Evolutionary conservation across 2,113 vertebrate species (phyloP).

Genomic region (Butorides virescens): DNA sequence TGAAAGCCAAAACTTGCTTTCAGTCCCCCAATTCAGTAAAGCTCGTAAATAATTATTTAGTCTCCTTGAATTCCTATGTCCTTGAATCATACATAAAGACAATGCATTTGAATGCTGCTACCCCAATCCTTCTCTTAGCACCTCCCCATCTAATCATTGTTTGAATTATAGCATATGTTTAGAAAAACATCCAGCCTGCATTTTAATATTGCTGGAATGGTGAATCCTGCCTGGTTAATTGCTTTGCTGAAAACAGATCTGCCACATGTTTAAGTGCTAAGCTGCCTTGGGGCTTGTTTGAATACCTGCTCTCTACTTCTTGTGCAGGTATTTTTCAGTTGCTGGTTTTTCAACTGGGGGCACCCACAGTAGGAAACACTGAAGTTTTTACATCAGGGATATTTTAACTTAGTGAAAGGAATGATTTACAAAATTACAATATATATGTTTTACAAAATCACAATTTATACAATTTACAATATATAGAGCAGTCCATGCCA

Average conservation of each 20-base stretch:
- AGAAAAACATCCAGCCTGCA: background rate
- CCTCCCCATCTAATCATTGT: background rate
- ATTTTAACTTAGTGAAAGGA: background rate
- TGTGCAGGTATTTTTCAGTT: background rate
- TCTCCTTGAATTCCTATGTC: background rate
- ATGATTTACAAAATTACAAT: background rate
- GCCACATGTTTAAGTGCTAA: constrained; percentile 3
- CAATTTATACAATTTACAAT: background rate
- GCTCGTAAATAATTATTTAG: background rate
- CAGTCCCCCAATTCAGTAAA: background rate
- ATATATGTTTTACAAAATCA: background rate
- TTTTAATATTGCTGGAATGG: background rate
- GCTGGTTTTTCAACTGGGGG: background rate
- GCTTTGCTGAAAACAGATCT: constrained; percentile 35
- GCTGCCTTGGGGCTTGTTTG: constrained; percentile 35
- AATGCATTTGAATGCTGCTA: background rate
- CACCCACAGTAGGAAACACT: background rate
- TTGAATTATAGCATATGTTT: background rate
- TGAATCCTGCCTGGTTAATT: constrained; percentile 3
- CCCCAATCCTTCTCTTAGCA: background rate
- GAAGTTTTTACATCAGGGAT: background rate
- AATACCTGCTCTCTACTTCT: constrained; percentile 42
- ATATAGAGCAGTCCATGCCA: background rate
- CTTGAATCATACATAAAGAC: background rate
- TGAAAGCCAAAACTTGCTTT: background rate